Evolutionary conservation across 1,140 invertebrate genomes (phyloP), one percentile per base, ranked within the genome.

Genomic region (Caerostris extrusa): DNA sequence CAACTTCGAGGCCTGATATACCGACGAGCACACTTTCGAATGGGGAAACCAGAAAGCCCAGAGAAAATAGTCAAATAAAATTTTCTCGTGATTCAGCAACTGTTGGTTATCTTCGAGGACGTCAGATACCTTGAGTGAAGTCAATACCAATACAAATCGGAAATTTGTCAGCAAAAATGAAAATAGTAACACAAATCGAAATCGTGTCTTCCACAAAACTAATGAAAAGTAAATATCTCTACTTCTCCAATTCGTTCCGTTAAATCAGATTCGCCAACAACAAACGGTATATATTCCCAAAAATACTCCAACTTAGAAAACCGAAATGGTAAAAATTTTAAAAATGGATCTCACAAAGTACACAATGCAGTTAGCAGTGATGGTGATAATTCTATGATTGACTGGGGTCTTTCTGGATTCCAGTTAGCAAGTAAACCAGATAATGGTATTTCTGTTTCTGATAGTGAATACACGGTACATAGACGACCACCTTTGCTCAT

Each of bases 401-500:
- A 93, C 34, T 93, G 91, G 91, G 71, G 83, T 57, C 61, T 93
- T 7, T 93, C 91, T 10, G 91, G 91, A 77, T 93, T 93, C 71
- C 91, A 93, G 56, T 53, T 93, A 34, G 91, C 82, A 34, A 53
- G 82, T 10, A 93, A 93, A 10, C 64, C 82, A 58, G 91, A 93
- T 34, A 93, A 69, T 86, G 64, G 83, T 7, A 58, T 71, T 17
- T 94, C 94, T n/a, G 90, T 86, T 81, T 94, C 94, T 7, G 94
- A 94, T 55, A 91, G 91, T 71, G 94, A 94, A 60, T 93, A 69
- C 61, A 85, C 93, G 7, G 93, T 85, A 10, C 69, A 91, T 69
- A 83, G 82, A 82, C 71, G 93, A 82, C 93, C 93, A 61, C 93
- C 93, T 64, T 19, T 94, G 6, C 77, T 94, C 12, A 94, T 94